phyloP scores from a whole-genome alignment of 2,113 vertebrate species.

The Ophiodon elongatus region DNA sequence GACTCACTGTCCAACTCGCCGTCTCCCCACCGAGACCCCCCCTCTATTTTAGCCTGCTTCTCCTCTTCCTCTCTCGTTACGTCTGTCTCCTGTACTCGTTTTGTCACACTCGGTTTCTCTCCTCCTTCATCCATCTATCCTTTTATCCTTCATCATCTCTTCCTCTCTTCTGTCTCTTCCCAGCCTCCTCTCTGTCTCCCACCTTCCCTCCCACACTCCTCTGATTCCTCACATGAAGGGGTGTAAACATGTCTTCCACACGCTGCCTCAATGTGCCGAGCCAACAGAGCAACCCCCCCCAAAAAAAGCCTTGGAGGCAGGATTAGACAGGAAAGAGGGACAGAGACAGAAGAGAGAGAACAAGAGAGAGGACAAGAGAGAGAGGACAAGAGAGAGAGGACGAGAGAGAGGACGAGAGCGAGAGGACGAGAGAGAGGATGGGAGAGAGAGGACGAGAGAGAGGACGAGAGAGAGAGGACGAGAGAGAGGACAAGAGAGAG shows the following conservation, averaged over 20 bases:
- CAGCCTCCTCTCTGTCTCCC: constrained; percentile 52
- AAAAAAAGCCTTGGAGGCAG: constrained; percentile 74
- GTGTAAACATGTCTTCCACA: constrained; percentile 77
- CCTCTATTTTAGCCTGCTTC: constrained; percentile 39
- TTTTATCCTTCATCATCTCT: constrained; percentile 26
- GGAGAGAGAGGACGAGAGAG: no score
- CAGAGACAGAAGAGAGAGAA: constrained; percentile 55
- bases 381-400: no score
- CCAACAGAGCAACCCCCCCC: constrained; percentile 63
- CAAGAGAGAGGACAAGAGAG: constrained; percentile 67
- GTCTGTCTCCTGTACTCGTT: constrained; percentile 41
- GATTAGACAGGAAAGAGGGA: constrained; percentile 73
- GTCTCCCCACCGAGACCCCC: constrained; percentile 45
- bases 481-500: no score
- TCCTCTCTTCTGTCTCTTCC: constrained; percentile 37
- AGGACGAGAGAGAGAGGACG: no score
- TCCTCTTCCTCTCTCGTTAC: constrained; percentile 47
- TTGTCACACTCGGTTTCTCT: constrained; percentile 36
- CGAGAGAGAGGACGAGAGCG: no score
- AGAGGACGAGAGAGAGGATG: no score
- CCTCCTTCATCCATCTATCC: constrained; percentile 25
- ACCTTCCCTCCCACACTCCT: constrained; percentile 63
- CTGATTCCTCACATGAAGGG: constrained; percentile 60
- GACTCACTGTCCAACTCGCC: constrained; percentile 66
- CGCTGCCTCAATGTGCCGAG: constrained; percentile 72